Evolutionary conservation across 1,140 invertebrate species (phyloP), one percentile per base, ranked within the genome.

Genomic region (Apocrypta bakeri): DNA sequence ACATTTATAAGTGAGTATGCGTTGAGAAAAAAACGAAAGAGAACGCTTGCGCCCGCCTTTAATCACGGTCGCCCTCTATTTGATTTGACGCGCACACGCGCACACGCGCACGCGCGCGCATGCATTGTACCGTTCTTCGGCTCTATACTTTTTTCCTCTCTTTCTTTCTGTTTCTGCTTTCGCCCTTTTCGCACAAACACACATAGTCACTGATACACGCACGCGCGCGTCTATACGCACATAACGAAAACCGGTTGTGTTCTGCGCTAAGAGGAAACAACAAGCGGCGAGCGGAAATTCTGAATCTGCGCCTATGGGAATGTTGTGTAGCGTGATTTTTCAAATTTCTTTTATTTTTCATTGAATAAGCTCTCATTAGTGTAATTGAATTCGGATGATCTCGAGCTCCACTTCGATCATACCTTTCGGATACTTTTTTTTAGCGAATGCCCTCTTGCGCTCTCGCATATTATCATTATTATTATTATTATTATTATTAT

Each of bases 91-190:
- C n/a, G 24, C 40, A 17, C 24, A 21, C 17, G 11, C n/a, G 42
- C 24, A 14, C 37, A 9, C 33, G 1, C 40, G 24, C 40, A 17
- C 24, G 8, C 17, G 11, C n/a, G 42, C 24, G 25, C 37, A 9
- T 63, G 1, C 40, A 12, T 27, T 17, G 6, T 37, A 17, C 17
- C 14, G 11, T 14, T 68, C 24, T 17, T 14, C 31, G 21, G 17
- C 75, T 78, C 61, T n/a, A n/a, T n/a, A n/a, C n/a, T 42, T 21
- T 42, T n/a, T 64, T 61, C 37, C 74, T 71, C 69, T 71, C 21
- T 40, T 29, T 83, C 74, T 79, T 40, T 76, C 29, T 42, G 4
- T 61, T 25, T 63, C 1, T 77, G 2, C 14, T 1, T 63, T n/a
- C 6, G n/a, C 31, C 31, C 61, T 27, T 64, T 17, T 33, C 27